phyloP scores from a whole-genome alignment of 2,113 vertebrate genomes.

The Gobiocypris rarus region DNA sequence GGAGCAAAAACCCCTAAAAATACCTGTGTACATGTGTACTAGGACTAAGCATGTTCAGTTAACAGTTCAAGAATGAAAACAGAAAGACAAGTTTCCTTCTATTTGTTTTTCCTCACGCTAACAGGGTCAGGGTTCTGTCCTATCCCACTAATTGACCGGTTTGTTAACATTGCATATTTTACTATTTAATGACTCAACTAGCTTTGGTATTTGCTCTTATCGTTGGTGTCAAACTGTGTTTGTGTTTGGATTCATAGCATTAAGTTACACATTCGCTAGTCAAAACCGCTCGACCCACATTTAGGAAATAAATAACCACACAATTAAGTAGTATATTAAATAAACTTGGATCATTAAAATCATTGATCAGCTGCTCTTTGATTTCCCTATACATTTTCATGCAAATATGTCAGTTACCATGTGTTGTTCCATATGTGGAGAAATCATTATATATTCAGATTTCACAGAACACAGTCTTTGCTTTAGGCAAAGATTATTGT shows the following conservation, averaged over 20 bases:
- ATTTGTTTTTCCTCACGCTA: slow-evolving; percentile 60
- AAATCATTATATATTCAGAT: slow-evolving; percentile 2
- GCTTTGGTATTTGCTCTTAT: no score
- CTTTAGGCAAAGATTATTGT: slow-evolving; percentile 43
- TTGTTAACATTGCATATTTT: slow-evolving; percentile 58
- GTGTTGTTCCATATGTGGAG: background rate
- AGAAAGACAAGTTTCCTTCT: slow-evolving; percentile 50
- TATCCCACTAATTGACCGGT: slow-evolving; percentile 70
- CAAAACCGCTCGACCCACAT: background rate
- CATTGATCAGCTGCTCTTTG: background rate
- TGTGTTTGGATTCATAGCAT: no score
- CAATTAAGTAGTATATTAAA: background rate
- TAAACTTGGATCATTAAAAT: background rate
- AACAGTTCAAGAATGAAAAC: background rate
- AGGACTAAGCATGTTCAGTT: background rate
- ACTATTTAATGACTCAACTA: background rate
- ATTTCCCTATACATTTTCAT: background rate
- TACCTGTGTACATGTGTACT: no score
- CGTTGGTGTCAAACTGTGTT: no score
- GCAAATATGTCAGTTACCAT: background rate
- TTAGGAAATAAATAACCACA: background rate
- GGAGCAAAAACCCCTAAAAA: no score
- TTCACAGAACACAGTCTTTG: slow-evolving; percentile 21
- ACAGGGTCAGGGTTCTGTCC: slow-evolving; percentile 60
- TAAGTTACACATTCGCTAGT: background rate